A percentile compares a stretch with the other conserved stretches of the same genome.
These are phyloP conservation scores for Australoheros facetus DNA, from an alignment of 2,797 vertebrate genomes.

Conservation along the genomic window DNA sequence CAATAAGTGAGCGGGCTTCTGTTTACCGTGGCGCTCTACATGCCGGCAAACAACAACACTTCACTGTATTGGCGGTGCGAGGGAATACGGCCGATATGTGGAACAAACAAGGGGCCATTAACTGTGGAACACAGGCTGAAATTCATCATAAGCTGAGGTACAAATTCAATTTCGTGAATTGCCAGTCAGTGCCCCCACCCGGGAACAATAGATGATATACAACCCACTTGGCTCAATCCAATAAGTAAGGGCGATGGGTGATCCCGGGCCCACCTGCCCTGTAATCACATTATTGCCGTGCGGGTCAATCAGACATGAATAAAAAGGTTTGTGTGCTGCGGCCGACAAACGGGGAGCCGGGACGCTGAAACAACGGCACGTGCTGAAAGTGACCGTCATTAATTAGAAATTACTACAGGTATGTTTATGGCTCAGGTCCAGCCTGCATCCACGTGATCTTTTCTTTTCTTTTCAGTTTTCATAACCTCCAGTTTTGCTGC, in stretches of 20 bases:
- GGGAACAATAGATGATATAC: conserved; percentile 87
- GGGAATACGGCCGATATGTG: conserved; percentile 48
- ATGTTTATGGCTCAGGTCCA: neutral
- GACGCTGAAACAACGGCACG: conserved; percentile 33
- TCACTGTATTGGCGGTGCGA: conserved; percentile 40
- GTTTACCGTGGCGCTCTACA: conserved; percentile 61
- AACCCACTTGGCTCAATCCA: conserved; percentile 84
- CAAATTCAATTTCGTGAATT: conserved; percentile 85
- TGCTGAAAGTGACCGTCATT: conserved; percentile 34
- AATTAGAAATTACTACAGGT: conserved; percentile 22
- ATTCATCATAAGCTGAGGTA: conserved; percentile 78
- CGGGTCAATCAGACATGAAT: conserved; percentile 75
- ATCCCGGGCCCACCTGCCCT: conserved; percentile 82
- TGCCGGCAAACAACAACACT: conserved; percentile 71
- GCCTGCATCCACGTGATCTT: neutral
- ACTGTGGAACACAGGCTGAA: conserved; percentile 66
- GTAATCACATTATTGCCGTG: conserved; percentile 81
- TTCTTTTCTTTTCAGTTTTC: rapidly evolving
- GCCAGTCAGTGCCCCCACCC: conserved; percentile 77
- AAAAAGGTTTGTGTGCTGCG: conserved; percentile 70
- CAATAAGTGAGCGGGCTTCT: conserved; percentile 66
- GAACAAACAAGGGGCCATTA: conserved; percentile 77
- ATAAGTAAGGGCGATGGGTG: conserved; percentile 77
- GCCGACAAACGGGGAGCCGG: conserved; percentile 46
- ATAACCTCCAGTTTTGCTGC: neutral